Base-by-base conservation (phyloP, 2,797 vertebrate genomes). In the Mus spretus region DNA sequence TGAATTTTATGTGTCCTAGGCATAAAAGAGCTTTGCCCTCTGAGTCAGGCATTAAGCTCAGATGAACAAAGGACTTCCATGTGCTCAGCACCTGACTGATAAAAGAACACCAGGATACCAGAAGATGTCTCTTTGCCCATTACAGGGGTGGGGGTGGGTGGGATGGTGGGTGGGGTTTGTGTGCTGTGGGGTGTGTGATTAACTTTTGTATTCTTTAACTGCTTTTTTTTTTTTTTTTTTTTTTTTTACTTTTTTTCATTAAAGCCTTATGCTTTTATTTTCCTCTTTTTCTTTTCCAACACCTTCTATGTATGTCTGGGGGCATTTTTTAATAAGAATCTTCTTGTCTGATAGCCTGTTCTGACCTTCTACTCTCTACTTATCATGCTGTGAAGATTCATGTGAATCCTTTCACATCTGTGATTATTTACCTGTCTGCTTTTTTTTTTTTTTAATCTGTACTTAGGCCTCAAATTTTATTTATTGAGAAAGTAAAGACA, bases 251-350 rank as follows among this genome's bases (percentile, higher is more conserved):
- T 44, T 50, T 79, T 63, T 65, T 11, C 1, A 11, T 50, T 40
- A 78, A 63, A 24, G 17, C 12, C 15, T 88, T 19, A 22, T 20
- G 3, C 57, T 53, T 84, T 44, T 57, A 57, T 77, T 90, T 90
- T 57, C 6, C 50, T 4, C 14, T 4, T 63, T 63, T 67, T 24
- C 10, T 88, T 95, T 85, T 7, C n/a, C 57, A 17, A 9, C 0
- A 34, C 9, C 1, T 4, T 63, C 4, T 20, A 57, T 0, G 7
- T 40, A 4, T 74, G 3, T 3, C 0, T n/a, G 40, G 26, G 4
- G 17, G 0, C 8, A 22, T 31, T 13, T 24, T 34, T 20, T 20
- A 3, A 24, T 4, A 5, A 86, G 6, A 7, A 19, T 82, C 3
- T 61, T 85, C 28, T n/a, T 6, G 5, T 50, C 40, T 70, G 15